phyloP scores from a whole-genome alignment of 2,888 invertebrate genomes.

The Lycaena phlaeas region DNA sequence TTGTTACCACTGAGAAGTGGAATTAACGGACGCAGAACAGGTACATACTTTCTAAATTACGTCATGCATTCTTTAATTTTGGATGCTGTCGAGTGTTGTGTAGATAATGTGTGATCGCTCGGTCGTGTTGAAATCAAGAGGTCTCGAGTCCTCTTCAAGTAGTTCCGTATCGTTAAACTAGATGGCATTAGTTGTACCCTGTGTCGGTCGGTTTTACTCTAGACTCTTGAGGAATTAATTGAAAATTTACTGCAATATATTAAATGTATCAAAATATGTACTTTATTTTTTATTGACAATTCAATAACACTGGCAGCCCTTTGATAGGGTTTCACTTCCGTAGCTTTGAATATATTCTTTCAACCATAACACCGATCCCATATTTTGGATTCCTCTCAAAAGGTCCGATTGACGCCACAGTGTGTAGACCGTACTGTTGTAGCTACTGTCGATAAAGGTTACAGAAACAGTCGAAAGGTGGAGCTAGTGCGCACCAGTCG shows the following conservation, averaged over 20 bases:
- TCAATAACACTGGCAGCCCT: too few species aligned
- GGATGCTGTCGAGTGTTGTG: constrained; percentile 30
- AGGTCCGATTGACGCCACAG: constrained; percentile 42
- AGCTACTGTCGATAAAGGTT: constrained; percentile 19
- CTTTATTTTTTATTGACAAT: too few species aligned
- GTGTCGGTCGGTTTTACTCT: neutral
- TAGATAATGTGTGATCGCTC: constrained; percentile 11
- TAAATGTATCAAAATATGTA: too few species aligned
- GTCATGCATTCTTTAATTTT: constrained; percentile 52
- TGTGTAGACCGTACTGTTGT: constrained; percentile 35
- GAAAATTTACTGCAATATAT: too few species aligned
- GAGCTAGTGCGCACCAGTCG: constrained; percentile 46
- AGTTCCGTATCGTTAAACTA: neutral
- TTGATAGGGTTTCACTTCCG: constrained; percentile 32
- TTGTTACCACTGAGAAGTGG: neutral
- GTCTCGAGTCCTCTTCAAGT: too few species aligned
- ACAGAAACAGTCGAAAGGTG: constrained; percentile 47
- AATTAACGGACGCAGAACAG: constrained; percentile 51
- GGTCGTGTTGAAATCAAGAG: constrained; percentile 1
- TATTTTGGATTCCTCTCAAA: constrained; percentile 49
- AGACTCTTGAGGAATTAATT: too few species aligned
- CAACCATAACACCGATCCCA: constrained; percentile 55
- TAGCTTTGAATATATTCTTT: constrained; percentile 44
- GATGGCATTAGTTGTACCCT: neutral
- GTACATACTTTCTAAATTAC: constrained; percentile 59